Evolutionary conservation across 2,888 invertebrate species (phyloP), one percentile per base, ranked within the genome.

Genomic region (Omphaloscelis lunosa): DNA sequence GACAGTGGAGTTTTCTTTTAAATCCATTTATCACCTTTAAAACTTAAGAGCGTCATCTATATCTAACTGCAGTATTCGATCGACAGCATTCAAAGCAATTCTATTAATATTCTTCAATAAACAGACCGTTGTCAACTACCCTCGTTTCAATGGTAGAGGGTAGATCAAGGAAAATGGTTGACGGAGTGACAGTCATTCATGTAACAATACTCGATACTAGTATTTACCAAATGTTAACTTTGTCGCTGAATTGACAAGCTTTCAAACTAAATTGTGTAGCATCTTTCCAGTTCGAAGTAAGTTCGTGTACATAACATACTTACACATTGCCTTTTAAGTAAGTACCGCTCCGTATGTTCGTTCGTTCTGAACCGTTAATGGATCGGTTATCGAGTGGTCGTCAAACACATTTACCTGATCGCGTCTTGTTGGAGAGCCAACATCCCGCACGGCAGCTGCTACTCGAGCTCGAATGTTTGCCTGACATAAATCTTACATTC

Each of bases 351-450:
- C n/a, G 45, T 45, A 58, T 23, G 34, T 65, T 63, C 45, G 56
- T 58, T 65, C 67, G 27, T 51, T 65, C 29, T 70, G 51, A 48
- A 68, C 73, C 62, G 69, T 72, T 77, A 86, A 79, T 77, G 77
- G 72, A 75, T 70, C 70, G 65, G 69, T 77, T 74, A 63, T 80
- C 63, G 84, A 83, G 86, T 70, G 63, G 48, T 58, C 67, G 75
- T 80, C 71, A 61, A 56, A 73, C 62, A 69, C 62, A 51, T 29
- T 61, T 82, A 82, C 86, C 72, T 80, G 83, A 58, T 63, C 69
- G 67, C 61, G 41, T 67, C 65, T 66, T 41, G 39, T 85, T 61
- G 59, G 45, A 72, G 29, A 69, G 65, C 71, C 74, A 78, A 72
- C 72, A 72, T 66, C 61, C 62, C 78, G 69, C 74, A 66, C 53